Conservation (phyloP, 2,797 vertebrate genomes). For the Astyanax mexicanus region DNA sequence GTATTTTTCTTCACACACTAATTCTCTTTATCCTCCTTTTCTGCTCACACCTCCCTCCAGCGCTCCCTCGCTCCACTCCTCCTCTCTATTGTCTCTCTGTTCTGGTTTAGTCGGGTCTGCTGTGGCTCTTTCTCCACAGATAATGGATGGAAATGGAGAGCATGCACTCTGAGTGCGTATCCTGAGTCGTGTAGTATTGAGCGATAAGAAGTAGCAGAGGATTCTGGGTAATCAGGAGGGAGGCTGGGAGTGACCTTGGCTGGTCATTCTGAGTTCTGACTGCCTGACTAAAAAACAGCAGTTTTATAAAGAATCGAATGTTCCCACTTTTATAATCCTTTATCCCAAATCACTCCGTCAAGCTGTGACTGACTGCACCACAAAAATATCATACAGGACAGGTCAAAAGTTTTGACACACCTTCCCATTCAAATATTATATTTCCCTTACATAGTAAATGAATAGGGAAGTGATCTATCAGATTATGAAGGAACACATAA, state of each 20-base stretch:
- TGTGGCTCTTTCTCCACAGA: neutral
- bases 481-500: too few relatives aligned
- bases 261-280: neutral
- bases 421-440: too few relatives aligned
- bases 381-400: too few relatives aligned
- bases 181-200: slow-evolving; percentile 7
- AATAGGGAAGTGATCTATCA: too few relatives aligned
- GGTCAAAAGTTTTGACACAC: too few relatives aligned
- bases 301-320: too few relatives aligned
- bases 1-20: neutral
- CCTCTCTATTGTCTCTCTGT: neutral
- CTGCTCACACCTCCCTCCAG: neutral
- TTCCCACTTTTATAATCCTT: too few relatives aligned
- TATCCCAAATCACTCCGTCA: too few relatives aligned
- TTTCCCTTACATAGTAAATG: too few relatives aligned
- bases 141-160: slow-evolving; percentile 4
- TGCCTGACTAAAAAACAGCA: too few relatives aligned
- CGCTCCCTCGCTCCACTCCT: neutral
- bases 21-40: neutral
- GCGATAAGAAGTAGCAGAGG: slow-evolving; percentile 15
- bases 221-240: neutral
- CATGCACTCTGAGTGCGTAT: neutral
- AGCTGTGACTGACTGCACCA: too few relatives aligned
- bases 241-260: slow-evolving; percentile 23
- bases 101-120: neutral